Percentiles rank a stretch among this genome's conserved stretches.
phyloP scores from a whole-genome alignment of 2,113 vertebrate genomes.

The Sylvietta virens region DNA sequence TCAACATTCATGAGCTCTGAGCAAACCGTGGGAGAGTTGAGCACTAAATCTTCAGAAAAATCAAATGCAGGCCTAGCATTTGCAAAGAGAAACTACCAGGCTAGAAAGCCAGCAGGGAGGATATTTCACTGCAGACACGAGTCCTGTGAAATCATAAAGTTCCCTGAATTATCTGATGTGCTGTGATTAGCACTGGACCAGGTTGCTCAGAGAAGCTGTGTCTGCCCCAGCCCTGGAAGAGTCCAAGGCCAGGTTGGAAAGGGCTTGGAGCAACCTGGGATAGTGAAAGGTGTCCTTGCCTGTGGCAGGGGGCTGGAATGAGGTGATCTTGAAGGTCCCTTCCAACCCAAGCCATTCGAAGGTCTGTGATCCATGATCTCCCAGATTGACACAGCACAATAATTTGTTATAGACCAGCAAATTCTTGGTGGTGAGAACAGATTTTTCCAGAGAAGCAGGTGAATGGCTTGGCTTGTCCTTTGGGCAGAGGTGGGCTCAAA shows the following conservation, averaged over 20 bases:
- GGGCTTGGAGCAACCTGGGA: background rate
- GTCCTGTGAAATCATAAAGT: background rate
- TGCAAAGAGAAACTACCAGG: background rate
- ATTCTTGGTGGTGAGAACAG: background rate
- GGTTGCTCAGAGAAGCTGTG: background rate
- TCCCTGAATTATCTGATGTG: background rate
- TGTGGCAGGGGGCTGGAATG: background rate
- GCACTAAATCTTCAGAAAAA: background rate
- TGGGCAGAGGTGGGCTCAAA: background rate
- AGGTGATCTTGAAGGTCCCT: background rate
- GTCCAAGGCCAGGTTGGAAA: fast-evolving
- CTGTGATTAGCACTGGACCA: background rate
- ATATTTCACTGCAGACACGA: background rate
- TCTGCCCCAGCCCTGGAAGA: background rate
- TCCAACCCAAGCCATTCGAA: background rate
- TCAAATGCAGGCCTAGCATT: background rate
- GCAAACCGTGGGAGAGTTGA: background rate
- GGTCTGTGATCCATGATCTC: background rate
- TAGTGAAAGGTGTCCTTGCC: background rate
- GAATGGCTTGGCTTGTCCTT: background rate
- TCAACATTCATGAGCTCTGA: background rate
- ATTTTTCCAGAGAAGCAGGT: background rate
- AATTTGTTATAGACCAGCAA: background rate
- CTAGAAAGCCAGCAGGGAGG: background rate
- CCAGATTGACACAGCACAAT: background rate